Evolutionary conservation across 1,140 invertebrate species (phyloP), one percentile per base, ranked within the genome.

Genomic region (Drosophila virilis): DNA sequence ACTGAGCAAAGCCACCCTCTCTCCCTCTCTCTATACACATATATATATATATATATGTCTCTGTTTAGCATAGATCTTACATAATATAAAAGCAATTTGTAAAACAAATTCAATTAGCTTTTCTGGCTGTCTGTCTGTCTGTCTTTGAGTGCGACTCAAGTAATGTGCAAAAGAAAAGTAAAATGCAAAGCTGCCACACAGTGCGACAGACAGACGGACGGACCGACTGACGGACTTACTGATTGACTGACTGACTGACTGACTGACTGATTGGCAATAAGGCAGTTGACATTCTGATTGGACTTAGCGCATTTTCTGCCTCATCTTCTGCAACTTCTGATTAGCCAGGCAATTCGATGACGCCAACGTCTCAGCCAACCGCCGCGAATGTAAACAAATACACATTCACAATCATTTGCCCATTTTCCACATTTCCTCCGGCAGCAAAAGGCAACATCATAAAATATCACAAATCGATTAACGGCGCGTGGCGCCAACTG

Each of bases 51-150:
- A 5, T 28, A 5, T 28, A 5, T 22, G 22, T 32, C 9, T 35
- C 50, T 52, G 12, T 50, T 5, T 32, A 33, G 3, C 35, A 42
- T 37, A 28, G 17, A 54, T 48, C 55, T 68, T 68, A 42, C 55
- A 68, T 68, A 68, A 68, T 60, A 59, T 68, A 51, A 10, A 54
- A 40, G 45, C 72, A 74, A 64, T 70, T 70, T 74, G 72, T 69
- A 38, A 43, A 61, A 45, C 67, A 74, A 74, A 74, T 74, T 74
- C 58, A 70, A 74, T 74, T 74, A 74, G 72, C 33, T 69, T 65
- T 55, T 40, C 10, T 28, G 61, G 13, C 28, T 10, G 17, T 17
- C 10, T 1, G 32, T 32, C 32, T 37, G 15, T 35, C 32, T 37
- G 10, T 48, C 46, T 48, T n/a, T 15, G 66, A 55, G 32, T 51